Evolutionary conservation across 1,140 invertebrate species (phyloP), one percentile per base, ranked within the genome.

Genomic region (Drosophila tropicalis): DNA sequence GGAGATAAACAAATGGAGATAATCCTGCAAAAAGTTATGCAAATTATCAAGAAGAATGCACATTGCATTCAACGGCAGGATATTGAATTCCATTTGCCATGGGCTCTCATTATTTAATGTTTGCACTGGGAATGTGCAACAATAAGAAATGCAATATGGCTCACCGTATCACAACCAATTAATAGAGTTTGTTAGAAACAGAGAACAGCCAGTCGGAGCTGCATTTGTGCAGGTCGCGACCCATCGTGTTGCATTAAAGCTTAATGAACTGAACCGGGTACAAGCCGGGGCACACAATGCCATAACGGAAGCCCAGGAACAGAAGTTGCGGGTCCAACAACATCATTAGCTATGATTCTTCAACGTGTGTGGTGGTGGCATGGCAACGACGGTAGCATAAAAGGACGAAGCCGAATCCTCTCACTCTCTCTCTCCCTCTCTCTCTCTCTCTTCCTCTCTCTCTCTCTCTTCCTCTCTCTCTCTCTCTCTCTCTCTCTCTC

Each of bases 301-400:
- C 36, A 39, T 32, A 36, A 36, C 1, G 34, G 34, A 13, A 39
- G 12, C 36, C 12, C 10, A 25, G 10, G 10, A 39, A 13, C 44
- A 67, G 71, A 62, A 55, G 36, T 12, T 36, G 7, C 73, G 62
- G 34, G 57, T 39, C 32, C 22, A 57, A 32, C 61, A 68, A 56
- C 67, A 75, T 79, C 63, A 82, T 87, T 87, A 79, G 68, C 69
- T 71, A 57, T 69, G 74, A 77, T 77, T 77, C 70, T 15, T 29
- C 55, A 40, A 47, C 19, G 39, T 63, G 51, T 65, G 67, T 34
- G 51, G 22, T 22, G 58, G 36, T 64, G 22, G 51, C 62, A 69
- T 81, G 62, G 80, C 62, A 82, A 71, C 67, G 25, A 15, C 29
- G 41, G 41, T 60, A 32, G 44, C 58, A 70, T 5, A 67, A 47